Evolutionary conservation across 2,113 vertebrate species (phyloP), one percentile per base, ranked within the genome.

Genomic region (Pachypanchax playfairii): DNA sequence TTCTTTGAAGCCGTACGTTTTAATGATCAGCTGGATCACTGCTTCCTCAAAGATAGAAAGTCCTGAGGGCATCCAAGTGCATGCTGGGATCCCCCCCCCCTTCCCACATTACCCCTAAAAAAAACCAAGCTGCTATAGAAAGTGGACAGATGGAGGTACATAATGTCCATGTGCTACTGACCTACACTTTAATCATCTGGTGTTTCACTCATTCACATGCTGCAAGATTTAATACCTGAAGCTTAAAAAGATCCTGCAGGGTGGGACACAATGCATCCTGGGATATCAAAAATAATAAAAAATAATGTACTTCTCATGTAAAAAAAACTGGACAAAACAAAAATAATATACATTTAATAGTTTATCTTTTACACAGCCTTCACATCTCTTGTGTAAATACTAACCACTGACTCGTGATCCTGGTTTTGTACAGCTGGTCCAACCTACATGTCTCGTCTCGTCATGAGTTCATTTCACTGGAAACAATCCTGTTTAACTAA

Each of bases 51-150:
- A 65, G 65, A n/a, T 53, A 43, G 18, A 65, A 21, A 14, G 28
- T 35, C 68, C 68, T 17, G 26, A 65, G 49, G 62, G 50, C 44
- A 24, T 58, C 31, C 14, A 48, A 53, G 6, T 50, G 68, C 42
- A 67, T 73, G 57, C 42, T 70, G 65, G 61, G 50, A 61, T 68
- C 56, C 35, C 47, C 21, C 43, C 44, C 21, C 47, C 44, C 43
- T 42, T 35, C 64, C 11, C 38, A 59, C 26, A 44, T 39, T 26
- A 8, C 52, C 50, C 15, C 46, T 73, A 31, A 73, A 70, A 58
- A 18, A 41, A 12, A 54, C 46, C 22, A 57, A 47, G 12, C 35
- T 57, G 42, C n/a, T 22, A 36, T 20, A 29, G 21, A 58, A 57
- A 44, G 39, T 52, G 25, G 12, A 65, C 13, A 21, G 25, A 56